Percentiles rank a stretch among this genome's conserved stretches.
These are phyloP conservation scores for Hydrolagus colliei DNA, from an alignment of 2,797 vertebrate species.

Conservation along the genomic window DNA sequence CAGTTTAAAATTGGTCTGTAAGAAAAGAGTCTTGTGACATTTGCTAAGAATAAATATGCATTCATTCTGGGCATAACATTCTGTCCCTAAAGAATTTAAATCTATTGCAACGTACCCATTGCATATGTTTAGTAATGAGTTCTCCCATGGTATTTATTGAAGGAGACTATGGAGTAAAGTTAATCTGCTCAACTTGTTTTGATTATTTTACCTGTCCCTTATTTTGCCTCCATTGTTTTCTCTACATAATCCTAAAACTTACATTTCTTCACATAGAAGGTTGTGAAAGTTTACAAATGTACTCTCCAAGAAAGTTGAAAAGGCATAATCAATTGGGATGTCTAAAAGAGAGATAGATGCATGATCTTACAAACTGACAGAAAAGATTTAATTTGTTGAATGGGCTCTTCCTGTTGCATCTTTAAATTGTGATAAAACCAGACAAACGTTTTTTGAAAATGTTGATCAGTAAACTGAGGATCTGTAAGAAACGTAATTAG, in stretches of 20 bases:
- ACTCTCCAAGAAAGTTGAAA: background rate
- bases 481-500: no score
- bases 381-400: no score
- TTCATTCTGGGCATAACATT: slow-evolving; percentile 32
- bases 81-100: slow-evolving; percentile 29
- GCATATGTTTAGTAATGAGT: slow-evolving; percentile 15
- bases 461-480: no score
- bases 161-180: background rate
- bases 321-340: background rate
- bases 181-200: slow-evolving; percentile 5
- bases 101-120: slow-evolving; percentile 14
- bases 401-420: no score
- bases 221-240: background rate
- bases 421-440: no score
- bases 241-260: background rate
- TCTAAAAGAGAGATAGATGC: no score
- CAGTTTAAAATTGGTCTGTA: slow-evolving; percentile 31
- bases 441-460: no score
- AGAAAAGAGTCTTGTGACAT: slow-evolving; percentile 31
- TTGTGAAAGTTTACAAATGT: background rate
- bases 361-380: no score
- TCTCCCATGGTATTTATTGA: background rate
- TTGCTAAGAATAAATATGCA: slow-evolving; percentile 33
- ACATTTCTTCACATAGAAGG: no score
- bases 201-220: background rate